phyloP scores from a whole-genome alignment of 1,140 invertebrate genomes.

The Drosophila serrata region DNA sequence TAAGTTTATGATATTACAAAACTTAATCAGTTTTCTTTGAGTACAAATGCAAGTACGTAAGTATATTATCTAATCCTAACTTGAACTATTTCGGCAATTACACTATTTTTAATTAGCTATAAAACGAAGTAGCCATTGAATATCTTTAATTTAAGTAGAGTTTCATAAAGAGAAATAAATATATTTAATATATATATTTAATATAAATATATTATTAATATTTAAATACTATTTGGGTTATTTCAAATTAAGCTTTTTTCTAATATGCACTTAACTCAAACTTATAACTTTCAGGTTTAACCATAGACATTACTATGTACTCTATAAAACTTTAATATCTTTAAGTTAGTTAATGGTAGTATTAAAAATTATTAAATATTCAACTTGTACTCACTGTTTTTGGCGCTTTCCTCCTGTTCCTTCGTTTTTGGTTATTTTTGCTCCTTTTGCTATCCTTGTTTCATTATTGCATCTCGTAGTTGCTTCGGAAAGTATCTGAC shows the following conservation, averaged over 20 bases:
- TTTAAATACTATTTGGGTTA: too few species aligned
- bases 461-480: conserved; percentile 13
- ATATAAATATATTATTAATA: too few species aligned
- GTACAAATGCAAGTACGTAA: too few species aligned
- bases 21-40: not conserved
- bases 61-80: too few species aligned
- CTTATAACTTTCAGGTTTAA: too few species aligned
- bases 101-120: not conserved
- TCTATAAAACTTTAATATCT: too few species aligned
- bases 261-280: too few species aligned
- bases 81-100: too few species aligned
- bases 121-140: not conserved
- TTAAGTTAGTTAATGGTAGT: not conserved
- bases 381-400: not conserved
- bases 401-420: conserved; percentile 9
- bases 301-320: too few species aligned
- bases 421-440: not conserved
- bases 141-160: not conserved
- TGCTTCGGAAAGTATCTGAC: conserved; percentile 26
- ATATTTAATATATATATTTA: not conserved
- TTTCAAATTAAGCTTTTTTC: too few species aligned
- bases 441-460: conserved; percentile 21
- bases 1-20: not conserved
- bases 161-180: not conserved
- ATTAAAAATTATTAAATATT: too few species aligned